These are phyloP conservation scores for Micropoecilia bifurca DNA, from an alignment of 2,797 vertebrate genomes.

Conservation along the genomic window DNA sequence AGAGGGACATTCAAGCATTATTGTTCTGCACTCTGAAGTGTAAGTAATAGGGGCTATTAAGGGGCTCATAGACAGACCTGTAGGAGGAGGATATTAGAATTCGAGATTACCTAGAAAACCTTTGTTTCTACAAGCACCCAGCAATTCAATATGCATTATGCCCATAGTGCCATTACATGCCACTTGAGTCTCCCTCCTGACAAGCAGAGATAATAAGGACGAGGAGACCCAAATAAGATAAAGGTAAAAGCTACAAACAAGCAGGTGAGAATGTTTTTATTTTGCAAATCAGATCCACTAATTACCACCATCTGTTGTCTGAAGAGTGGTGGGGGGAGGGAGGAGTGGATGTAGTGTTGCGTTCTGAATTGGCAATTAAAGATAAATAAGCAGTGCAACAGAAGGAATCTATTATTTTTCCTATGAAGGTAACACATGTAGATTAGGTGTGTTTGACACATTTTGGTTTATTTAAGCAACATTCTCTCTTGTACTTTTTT, in stretches of 20 bases:
- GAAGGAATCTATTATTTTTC: constrained; percentile 27
- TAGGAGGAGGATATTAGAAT: constrained; percentile 46
- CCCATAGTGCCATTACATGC: constrained; percentile 53
- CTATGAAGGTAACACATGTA: constrained; percentile 30
- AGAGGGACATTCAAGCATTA: constrained; percentile 44
- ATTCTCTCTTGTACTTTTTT: background rate
- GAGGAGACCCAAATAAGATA: constrained; percentile 49
- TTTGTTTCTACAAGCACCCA: constrained; percentile 47
- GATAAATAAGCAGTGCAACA: constrained; percentile 29
- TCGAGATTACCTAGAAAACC: constrained; percentile 30
- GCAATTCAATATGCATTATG: constrained; percentile 40
- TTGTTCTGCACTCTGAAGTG: constrained; percentile 57
- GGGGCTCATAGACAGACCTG: constrained; percentile 47
- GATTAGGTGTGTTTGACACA: constrained; percentile 17
- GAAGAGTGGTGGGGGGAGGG: constrained; percentile 3
- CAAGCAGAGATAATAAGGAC: constrained; percentile 45
- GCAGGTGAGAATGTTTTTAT: constrained; percentile 47
- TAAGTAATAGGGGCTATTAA: constrained; percentile 58
- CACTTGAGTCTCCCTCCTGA: constrained; percentile 48
- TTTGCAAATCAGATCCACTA: constrained; percentile 56
- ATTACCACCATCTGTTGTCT: constrained; percentile 65
- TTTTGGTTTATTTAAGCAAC: background rate
- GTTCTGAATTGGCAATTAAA: constrained; percentile 48
- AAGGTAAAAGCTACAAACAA: constrained; percentile 32
- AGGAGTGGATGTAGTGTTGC: constrained; percentile 11